Conservation (phyloP, 2,888 invertebrate genomes). For the Neoascia interrupta region DNA sequence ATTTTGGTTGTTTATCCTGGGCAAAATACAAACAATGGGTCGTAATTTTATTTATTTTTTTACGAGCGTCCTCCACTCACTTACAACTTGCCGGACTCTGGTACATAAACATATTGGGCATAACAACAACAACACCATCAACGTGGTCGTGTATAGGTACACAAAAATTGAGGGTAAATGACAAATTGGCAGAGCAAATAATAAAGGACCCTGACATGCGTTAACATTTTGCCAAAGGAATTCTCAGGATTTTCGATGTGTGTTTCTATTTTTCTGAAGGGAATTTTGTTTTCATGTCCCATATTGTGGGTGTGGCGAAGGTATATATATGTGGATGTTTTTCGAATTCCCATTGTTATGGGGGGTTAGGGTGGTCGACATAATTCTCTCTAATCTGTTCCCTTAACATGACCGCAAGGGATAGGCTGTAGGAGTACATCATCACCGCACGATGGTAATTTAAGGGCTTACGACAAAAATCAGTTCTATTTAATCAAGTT, state of each 20-base stretch:
- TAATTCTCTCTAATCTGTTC: too few species aligned
- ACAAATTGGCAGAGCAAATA: conserved; percentile 60
- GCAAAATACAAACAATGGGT: conserved; percentile 7
- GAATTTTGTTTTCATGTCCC: not conserved
- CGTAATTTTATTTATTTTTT: conserved; percentile 4
- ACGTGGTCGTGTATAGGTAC: conserved; percentile 29
- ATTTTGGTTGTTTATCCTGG: conserved; percentile 2
- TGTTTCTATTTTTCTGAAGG: not conserved
- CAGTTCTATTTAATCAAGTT: too few species aligned
- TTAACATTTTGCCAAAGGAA: conserved; percentile 37
- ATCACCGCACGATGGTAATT: too few species aligned
- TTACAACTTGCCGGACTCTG: too few species aligned
- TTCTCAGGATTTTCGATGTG: conserved; percentile 24
- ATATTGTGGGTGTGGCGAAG: not conserved
- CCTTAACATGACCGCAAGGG: too few species aligned
- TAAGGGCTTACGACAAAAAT: too few species aligned
- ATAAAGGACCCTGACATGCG: conserved; percentile 52
- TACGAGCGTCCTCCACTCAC: conserved; percentile 14
- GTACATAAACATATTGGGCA: conserved; percentile 38
- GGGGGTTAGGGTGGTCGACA: conserved; percentile 8
- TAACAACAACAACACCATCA: conserved; percentile 35
- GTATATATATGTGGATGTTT: conserved; percentile 10
- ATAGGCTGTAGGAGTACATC: too few species aligned
- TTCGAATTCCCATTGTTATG: conserved; percentile 23
- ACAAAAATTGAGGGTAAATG: conserved; percentile 44